Evolutionary conservation across 2,113 vertebrate species (phyloP).

Genomic region (Meles meles): DNA sequence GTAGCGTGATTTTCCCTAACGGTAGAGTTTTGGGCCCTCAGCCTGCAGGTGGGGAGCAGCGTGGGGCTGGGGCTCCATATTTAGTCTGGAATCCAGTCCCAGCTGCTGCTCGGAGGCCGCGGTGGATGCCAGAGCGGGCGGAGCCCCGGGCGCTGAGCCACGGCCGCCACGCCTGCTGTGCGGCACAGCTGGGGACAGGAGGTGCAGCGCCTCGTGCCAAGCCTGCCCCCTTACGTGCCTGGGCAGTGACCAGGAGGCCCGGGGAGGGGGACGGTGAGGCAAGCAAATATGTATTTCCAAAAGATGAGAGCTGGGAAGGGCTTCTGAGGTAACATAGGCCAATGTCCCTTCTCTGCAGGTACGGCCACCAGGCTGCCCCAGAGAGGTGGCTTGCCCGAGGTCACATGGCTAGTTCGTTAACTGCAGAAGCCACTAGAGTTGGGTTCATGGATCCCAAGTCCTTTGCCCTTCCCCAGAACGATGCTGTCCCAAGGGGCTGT

Average conservation of each 20-base stretch:
- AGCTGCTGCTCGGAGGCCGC: conserved; percentile 1
- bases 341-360: neutral
- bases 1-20: accelerated
- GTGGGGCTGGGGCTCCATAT: conserved; percentile 48
- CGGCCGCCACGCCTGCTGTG: neutral
- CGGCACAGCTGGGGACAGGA: neutral
- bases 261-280: neutral
- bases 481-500: neutral
- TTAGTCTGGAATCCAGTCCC: conserved; percentile 67
- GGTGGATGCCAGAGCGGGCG: neutral
- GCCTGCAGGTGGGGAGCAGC: conserved; percentile 48
- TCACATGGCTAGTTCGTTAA: neutral
- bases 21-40: neutral
- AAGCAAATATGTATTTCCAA: neutral
- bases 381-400: neutral
- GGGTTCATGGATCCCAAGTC: neutral
- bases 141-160: neutral
- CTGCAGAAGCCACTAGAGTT: neutral
- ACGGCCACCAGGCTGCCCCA: neutral
- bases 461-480: neutral
- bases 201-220: neutral
- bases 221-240: neutral
- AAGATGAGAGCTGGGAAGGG: neutral
- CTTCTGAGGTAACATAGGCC: neutral
- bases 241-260: neutral